These are phyloP conservation scores for Cosmia trapezina DNA, from an alignment of 2,888 invertebrate species.

Conservation along the genomic window DNA sequence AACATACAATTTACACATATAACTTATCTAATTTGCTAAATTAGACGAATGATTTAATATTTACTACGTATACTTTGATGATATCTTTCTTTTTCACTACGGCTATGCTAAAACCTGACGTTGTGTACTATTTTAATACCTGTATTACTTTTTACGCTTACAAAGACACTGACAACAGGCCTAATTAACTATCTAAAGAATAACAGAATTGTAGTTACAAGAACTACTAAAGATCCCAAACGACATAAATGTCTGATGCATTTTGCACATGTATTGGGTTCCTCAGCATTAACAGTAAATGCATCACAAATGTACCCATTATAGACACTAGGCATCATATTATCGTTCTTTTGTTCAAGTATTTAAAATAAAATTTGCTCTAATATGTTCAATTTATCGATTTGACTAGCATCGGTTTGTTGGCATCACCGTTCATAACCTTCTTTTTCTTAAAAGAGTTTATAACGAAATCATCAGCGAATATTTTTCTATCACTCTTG, in stretches of 20 bases:
- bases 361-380: background rate
- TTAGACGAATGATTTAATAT: background rate
- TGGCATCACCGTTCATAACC: slow-evolving; percentile 69
- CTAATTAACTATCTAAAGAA: background rate
- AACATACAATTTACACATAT: slow-evolving; percentile 1
- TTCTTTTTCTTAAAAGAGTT: slow-evolving; percentile 82
- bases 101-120: background rate
- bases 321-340: background rate
- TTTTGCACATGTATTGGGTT: background rate
- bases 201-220: background rate
- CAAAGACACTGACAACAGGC: background rate
- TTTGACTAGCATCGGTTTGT: slow-evolving; percentile 83
- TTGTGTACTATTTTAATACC: slow-evolving; percentile 16
- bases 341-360: background rate
- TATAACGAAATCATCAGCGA: slow-evolving; percentile 85
- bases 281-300: background rate
- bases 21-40: slow-evolving; percentile 7
- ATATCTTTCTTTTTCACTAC: background rate
- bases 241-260: background rate
- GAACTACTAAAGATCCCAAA: background rate
- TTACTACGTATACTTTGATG: slow-evolving; percentile 11
- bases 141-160: slow-evolving; percentile 3
- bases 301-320: background rate
- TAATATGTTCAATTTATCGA: slow-evolving; percentile 28
- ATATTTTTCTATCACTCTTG: slow-evolving; percentile 81